A percentile compares a stretch with the other conserved stretches of the same genome.
Conservation (phyloP, 2,113 vertebrate species). For the Hipposideros armiger region DNA sequence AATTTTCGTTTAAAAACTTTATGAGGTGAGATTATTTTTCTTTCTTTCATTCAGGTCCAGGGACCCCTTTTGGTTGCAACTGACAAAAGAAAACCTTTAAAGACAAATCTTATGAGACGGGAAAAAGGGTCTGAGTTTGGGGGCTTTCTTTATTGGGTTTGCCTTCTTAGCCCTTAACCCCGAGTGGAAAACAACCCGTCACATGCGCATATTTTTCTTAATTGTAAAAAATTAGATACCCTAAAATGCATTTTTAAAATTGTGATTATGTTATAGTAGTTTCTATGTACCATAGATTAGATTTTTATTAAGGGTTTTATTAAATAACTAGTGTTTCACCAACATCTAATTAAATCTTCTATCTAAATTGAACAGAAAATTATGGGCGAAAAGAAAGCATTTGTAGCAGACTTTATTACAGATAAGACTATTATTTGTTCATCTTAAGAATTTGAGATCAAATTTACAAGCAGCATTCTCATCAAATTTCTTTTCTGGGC, state of each 20-base stretch:
- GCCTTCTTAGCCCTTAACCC: background rate
- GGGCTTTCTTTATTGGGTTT: background rate
- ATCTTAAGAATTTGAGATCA: constrained; percentile 84
- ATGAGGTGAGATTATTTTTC: background rate
- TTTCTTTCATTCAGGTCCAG: constrained; percentile 1
- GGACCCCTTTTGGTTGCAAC: background rate
- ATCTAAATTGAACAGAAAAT: constrained; percentile 86
- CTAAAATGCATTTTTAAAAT: constrained; percentile 75
- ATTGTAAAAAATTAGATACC: constrained; percentile 63
- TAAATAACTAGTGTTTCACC: constrained; percentile 83
- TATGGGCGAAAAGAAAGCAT: constrained; percentile 78
- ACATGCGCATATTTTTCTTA: constrained; percentile 49
- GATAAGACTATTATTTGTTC: constrained; percentile 82
- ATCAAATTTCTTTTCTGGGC: constrained; percentile 80
- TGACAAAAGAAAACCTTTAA: constrained; percentile 33
- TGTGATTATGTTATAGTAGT: constrained; percentile 78
- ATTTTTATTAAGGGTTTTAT: constrained; percentile 84
- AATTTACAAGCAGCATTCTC: constrained; percentile 84
- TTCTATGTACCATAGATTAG: constrained; percentile 80
- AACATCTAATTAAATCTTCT: constrained; percentile 85
- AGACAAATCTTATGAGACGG: constrained; percentile 42
- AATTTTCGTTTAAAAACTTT: constrained; percentile 15
- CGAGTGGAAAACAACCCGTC: background rate
- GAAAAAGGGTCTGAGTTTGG: background rate
- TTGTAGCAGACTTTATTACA: constrained; percentile 83